Conservation (phyloP, 2,888 invertebrate species). For the Acanthosepion esculentum region DNA sequence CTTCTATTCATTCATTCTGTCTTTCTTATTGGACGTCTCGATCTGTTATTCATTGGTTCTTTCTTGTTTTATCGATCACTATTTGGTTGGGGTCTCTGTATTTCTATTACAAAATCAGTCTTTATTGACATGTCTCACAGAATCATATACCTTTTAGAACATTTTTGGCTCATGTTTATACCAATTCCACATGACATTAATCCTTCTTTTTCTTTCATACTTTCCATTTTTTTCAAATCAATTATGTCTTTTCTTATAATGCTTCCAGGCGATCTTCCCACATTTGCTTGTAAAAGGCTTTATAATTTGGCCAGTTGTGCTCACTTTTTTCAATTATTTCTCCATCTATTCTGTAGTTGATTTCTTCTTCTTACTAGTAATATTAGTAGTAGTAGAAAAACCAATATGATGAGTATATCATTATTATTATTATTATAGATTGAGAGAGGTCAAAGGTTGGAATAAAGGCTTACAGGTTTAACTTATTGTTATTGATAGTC, state of each 20-base stretch:
- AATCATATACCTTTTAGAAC: neutral
- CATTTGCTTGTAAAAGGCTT: neutral
- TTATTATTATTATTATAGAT: neutral
- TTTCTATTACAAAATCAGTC: neutral
- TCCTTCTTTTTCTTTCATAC: neutral
- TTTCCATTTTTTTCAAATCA: neutral
- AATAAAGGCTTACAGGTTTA: neutral
- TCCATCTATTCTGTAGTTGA: neutral
- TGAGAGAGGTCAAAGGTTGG: neutral
- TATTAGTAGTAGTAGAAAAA: neutral
- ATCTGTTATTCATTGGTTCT: neutral
- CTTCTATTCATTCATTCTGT: neutral
- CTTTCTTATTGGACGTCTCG: neutral
- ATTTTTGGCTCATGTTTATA: neutral
- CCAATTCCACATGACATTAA: neutral
- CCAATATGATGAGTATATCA: neutral
- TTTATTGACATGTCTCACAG: neutral
- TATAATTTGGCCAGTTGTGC: neutral
- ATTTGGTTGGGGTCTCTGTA: neutral
- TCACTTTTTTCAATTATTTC: neutral
- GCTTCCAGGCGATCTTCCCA: neutral
- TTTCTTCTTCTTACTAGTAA: neutral
- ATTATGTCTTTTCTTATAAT: neutral
- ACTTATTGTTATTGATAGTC: neutral
- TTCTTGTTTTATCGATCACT: neutral